phyloP scores from a whole-genome alignment of 1,140 invertebrate genomes.

The Drosophila neocordata region DNA sequence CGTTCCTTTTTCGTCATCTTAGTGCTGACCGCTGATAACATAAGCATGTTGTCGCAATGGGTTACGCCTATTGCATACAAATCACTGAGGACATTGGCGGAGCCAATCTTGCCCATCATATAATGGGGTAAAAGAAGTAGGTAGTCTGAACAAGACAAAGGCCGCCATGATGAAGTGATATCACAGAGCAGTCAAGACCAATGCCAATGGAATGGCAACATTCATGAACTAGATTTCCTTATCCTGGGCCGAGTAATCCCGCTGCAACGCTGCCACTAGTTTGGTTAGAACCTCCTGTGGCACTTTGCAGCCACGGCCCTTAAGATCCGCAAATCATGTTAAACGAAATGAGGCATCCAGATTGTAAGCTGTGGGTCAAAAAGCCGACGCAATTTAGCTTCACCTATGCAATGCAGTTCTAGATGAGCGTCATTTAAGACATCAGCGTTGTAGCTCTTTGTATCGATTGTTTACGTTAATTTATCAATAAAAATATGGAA shows the following conservation, averaged over 20 bases:
- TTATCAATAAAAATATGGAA: constrained; percentile 31
- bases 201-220: constrained; percentile 94
- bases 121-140: constrained; percentile 99
- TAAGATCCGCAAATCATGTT: constrained; percentile 98
- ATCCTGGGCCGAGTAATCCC: constrained; percentile 92
- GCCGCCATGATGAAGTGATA: constrained; percentile 95
- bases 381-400: constrained; percentile 91
- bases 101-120: constrained; percentile 99
- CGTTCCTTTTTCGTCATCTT: constrained; percentile 98
- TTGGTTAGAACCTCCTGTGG: constrained; percentile 98
- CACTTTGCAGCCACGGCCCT: constrained; percentile 99
- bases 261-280: constrained; percentile 96
- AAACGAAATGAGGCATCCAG: constrained; percentile 96
- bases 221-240: constrained; percentile 92
- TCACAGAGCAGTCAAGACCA: constrained; percentile 88
- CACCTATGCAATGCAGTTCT: constrained; percentile 91
- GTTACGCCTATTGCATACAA: constrained; percentile 99
- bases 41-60: constrained; percentile 99
- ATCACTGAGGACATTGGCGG: constrained; percentile 99
- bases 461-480: constrained; percentile 34
- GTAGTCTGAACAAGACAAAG: constrained; percentile 98
- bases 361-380: constrained; percentile 98
- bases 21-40: constrained; percentile 97
- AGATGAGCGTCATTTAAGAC: constrained; percentile 90
- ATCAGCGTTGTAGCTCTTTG: constrained; percentile 84